These are phyloP conservation scores for Delphinapterus leucas DNA, from an alignment of 2,113 vertebrate genomes.

Conservation along the genomic window DNA sequence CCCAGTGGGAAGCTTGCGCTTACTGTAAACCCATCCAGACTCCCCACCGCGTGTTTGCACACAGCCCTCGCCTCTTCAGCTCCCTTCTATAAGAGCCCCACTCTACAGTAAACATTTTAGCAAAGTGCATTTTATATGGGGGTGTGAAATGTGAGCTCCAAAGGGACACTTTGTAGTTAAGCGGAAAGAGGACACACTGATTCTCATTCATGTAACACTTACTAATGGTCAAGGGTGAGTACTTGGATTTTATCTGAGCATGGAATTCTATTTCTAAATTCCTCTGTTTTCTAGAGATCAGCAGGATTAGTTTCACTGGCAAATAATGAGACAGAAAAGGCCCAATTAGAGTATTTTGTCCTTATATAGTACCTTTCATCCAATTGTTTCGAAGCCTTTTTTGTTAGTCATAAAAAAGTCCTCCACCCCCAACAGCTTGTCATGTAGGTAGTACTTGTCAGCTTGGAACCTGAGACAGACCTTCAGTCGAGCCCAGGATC, in stretches of 20 bases:
- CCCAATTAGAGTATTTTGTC: conserved; percentile 3
- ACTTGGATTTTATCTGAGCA: not conserved
- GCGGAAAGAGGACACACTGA: not conserved
- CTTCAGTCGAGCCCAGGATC: not conserved
- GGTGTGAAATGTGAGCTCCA: conserved; percentile 28
- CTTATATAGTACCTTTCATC: conserved; percentile 20
- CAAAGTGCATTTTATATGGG: conserved; percentile 6
- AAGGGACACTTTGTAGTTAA: conserved; percentile 37
- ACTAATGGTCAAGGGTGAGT: not conserved
- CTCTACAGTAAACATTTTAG: conserved; percentile 52
- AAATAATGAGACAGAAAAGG: conserved; percentile 54
- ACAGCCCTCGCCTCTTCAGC: conserved; percentile 20
- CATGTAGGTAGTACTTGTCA: not conserved
- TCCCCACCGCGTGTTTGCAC: conserved; percentile 65
- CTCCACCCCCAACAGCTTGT: not conserved
- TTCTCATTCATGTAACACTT: not conserved
- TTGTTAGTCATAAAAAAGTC: not conserved
- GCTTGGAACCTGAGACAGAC: not conserved
- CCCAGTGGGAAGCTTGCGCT: conserved; percentile 18
- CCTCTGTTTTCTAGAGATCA: conserved; percentile 34
- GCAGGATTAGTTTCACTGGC: conserved; percentile 39
- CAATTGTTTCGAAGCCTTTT: conserved; percentile 33
- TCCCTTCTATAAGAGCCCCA: not conserved
- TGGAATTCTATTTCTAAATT: conserved; percentile 52
- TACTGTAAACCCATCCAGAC: conserved; percentile 53